Evolutionary conservation across 1,140 invertebrate species (phyloP), one percentile per base, ranked within the genome.

Genomic region (Paracyclopina nana): DNA sequence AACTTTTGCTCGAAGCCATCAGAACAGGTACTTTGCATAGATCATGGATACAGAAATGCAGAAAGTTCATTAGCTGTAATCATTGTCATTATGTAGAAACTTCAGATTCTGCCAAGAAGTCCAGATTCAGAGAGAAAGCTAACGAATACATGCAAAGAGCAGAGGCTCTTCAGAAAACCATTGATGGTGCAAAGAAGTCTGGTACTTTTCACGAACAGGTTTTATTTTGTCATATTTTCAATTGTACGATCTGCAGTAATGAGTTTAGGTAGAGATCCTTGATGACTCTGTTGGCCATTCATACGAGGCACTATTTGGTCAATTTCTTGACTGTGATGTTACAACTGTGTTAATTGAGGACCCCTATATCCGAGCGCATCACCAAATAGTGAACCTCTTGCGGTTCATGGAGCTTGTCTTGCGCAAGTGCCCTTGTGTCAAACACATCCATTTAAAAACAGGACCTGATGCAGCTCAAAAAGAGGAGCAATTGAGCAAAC

Each of bases 301-400:
- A 6, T 42, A 42, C 24, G 40, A 42, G 24, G 24, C 14, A 42
- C 14, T 42, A 42, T 42, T 42, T 42, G 40, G 40, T n/a, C n/a
- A n/a, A n/a, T n/a, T n/a, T 22, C 24, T 42, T 6, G 24, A n/a
- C 40, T n/a, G 24, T 9, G 6, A 42, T 6, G 40, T 42, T 8
- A 9, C n/a, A 42, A 22, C n/a, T 6, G 24, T 42, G 8, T 22
- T n/a, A 6, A 22, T 42, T 22, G 40, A 42, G 40, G 40, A 42
- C 24, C 9, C 40, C 24, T 42, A 42, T 22, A 22, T 42, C 24
- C 40, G 40, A 42, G 24, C 14, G 14, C 40, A 42, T 42, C n/a
- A 18, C 24, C 40, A 42, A 42, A 22, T 42, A 42, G 8, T 42
- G 14, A 42, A 18, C 24, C 30, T 31, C n/a, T n/a, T n/a, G n/a